Evolutionary conservation across 2,888 invertebrate genomes (phyloP), one percentile per base, ranked within the genome.

Genomic region (Heliconius erato): DNA sequence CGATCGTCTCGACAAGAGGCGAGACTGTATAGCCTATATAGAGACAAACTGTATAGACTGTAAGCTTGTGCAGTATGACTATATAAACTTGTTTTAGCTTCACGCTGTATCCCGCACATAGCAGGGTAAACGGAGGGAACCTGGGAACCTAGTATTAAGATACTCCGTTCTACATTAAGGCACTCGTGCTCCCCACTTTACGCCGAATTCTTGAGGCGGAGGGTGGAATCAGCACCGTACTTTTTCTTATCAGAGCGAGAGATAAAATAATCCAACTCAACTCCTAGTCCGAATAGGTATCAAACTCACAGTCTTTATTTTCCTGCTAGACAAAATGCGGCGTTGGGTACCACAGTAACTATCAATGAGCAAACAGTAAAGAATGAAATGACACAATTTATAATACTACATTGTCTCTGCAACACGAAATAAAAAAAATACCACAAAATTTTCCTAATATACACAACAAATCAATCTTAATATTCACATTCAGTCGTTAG

Each of bases 1-100:
- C 54, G 81, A 76, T 79, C 40, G 69, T 81, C 81, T 76, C 76
- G 80, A 49, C 79, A 40, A 35, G 49, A 44, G 59, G 49, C 77
- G 79, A 74, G 72, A 72, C 72, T 72, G n/a, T 74, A 63, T 32
- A 28, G 12, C 32, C 71, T 81, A 76, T 54, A 79, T 35, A 54
- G 63, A 76, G n/a, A 63, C 2, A 63, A 9, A 44, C n/a, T 59
- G 71, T 59, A 35, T 40, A n/a, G n/a, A n/a, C n/a, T n/a, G n/a
- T n/a, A n/a, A n/a, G 11, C 12, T 23, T 59, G 7, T 35, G 40
- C n/a, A 32, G 63, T 6, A 7, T 63, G 28, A 54, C 28, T 49
- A 44, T 44, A 44, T 44, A 14, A 44, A 14, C n/a, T n/a, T n/a
- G n/a, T n/a, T n/a, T n/a, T 23, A 59, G 59, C 23, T 54, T 54